Evolutionary conservation across 2,888 invertebrate species (phyloP).

Genomic region (Hybos culiciformis): DNA sequence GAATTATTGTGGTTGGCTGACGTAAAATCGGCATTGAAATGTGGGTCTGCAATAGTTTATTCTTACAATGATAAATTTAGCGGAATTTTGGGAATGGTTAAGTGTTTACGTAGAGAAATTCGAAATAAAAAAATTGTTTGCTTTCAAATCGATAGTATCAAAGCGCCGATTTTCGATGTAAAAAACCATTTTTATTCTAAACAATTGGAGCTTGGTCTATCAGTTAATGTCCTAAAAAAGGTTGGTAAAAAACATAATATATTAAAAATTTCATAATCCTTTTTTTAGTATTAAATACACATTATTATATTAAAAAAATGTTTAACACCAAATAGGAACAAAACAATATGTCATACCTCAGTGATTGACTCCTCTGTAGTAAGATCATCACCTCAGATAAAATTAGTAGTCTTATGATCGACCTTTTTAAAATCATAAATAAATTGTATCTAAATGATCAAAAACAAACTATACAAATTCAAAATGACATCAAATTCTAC

Average conservation of each 20-base stretch:
- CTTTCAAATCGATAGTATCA: constrained; percentile 45
- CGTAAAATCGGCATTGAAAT: constrained; percentile 12
- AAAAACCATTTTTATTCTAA: constrained; percentile 47
- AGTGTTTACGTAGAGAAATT: constrained; percentile 68
- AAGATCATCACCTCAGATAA: no score
- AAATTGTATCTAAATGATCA: no score
- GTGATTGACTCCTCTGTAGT: no score
- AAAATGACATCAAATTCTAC: no score
- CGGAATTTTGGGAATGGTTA: constrained; percentile 71
- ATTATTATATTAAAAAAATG: no score
- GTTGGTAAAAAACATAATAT: constrained; percentile 13
- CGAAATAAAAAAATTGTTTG: constrained; percentile 47
- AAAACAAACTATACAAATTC: no score
- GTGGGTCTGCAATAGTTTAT: constrained; percentile 41
- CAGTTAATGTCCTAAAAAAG: constrained; percentile 56
- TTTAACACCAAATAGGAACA: no score
- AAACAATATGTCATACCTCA: no score
- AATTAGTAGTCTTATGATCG: no score
- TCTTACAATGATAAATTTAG: constrained; percentile 49
- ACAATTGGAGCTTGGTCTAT: constrained; percentile 56
- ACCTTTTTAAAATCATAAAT: no score
- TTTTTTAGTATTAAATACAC: no score
- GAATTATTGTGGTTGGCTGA: constrained; percentile 19
- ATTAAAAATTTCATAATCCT: no score
- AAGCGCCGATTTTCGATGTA: constrained; percentile 49